Evolutionary conservation across 2,888 invertebrate species (phyloP).

Genomic region (Lasioglossum villosulum): DNA sequence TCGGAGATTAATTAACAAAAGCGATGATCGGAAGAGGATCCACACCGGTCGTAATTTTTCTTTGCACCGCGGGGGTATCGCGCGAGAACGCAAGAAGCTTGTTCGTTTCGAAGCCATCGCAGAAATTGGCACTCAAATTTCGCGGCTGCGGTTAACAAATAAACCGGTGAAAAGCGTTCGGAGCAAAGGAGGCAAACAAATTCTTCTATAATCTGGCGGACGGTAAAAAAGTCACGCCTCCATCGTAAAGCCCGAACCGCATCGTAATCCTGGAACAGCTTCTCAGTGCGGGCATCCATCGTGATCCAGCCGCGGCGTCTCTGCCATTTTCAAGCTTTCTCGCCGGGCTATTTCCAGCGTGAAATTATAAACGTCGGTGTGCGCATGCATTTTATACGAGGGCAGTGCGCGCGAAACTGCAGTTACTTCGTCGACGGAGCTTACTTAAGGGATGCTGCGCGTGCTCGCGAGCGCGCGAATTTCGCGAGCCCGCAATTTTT

Average conservation of each 20-base stretch:
- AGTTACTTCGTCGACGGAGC: slow-evolving; percentile 20
- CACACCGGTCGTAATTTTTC: not conserved
- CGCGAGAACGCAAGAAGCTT: not conserved
- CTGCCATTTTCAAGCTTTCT: not conserved
- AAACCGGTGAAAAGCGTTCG: not conserved
- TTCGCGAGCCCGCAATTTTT: slow-evolving; percentile 55
- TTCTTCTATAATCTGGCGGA: slow-evolving; percentile 16
- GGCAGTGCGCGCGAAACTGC: slow-evolving; percentile 19
- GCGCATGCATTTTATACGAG: slow-evolving; percentile 42
- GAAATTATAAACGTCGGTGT: slow-evolving; percentile 50
- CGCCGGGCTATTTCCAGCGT: slow-evolving; percentile 24
- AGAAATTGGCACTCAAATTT: not conserved
- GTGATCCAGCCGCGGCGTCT: not conserved
- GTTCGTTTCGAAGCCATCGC: not conserved
- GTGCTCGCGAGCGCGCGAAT: slow-evolving; percentile 25
- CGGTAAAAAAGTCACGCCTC: slow-evolving; percentile 18
- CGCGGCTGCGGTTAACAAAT: not conserved
- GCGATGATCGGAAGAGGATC: not conserved
- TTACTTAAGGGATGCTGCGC: slow-evolving; percentile 43
- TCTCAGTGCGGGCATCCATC: slow-evolving; percentile 12
- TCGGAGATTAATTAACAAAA: not conserved
- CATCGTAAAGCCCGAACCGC: not conserved
- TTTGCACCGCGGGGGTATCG: not conserved
- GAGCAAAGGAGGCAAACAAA: not conserved
- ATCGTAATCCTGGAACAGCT: slow-evolving; percentile 18